Conservation (phyloP, 2,888 invertebrate species). For the Torymus auratus region DNA sequence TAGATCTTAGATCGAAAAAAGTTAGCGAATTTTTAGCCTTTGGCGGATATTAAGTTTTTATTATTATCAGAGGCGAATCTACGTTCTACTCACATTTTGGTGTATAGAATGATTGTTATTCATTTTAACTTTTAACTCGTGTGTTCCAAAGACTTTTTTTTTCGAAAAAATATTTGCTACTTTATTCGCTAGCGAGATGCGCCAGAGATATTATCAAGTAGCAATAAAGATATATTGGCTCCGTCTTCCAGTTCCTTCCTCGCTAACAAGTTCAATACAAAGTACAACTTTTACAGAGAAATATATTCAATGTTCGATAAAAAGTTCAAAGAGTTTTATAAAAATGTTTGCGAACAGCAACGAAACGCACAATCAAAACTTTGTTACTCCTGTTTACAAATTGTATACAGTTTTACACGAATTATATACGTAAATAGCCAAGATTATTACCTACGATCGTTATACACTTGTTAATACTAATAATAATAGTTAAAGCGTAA, state of each 20-base stretch:
- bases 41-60: constrained; percentile 27
- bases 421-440: not conserved
- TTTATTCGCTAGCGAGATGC: constrained; percentile 28
- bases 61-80: constrained; percentile 34
- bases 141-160: constrained; percentile 44
- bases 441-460: constrained; percentile 31
- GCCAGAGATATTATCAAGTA: constrained; percentile 32
- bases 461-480: constrained; percentile 1
- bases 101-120: constrained; percentile 42
- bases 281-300: constrained; percentile 43
- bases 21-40: constrained; percentile 28
- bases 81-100: constrained; percentile 17
- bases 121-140: constrained; percentile 39
- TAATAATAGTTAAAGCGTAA: constrained; percentile 18
- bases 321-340: constrained; percentile 26
- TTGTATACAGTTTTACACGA: constrained; percentile 19
- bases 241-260: constrained; percentile 35
- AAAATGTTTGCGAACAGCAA: constrained; percentile 7
- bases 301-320: constrained; percentile 31
- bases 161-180: constrained; percentile 33
- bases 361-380: constrained; percentile 30
- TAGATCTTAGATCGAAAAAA: constrained; percentile 31
- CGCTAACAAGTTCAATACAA: constrained; percentile 12
- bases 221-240: constrained; percentile 12
- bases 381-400: constrained; percentile 26